Percentiles rank a stretch among this genome's conserved stretches.
Evolutionary conservation across 2,888 invertebrate genomes (phyloP).

Genomic region (Atrina japonica): DNA sequence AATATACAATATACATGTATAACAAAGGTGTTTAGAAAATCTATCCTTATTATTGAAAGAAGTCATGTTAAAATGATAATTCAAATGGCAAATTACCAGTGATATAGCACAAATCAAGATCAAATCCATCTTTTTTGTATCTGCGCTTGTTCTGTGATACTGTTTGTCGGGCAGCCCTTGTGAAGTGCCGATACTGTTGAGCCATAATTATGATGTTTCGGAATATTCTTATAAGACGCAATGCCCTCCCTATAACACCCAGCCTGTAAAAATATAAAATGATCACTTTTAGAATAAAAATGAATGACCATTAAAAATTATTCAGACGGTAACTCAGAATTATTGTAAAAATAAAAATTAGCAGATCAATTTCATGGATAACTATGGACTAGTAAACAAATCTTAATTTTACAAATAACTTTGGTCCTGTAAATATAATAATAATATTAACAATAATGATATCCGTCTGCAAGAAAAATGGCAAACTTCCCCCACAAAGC

Average conservation of each 20-base stretch:
- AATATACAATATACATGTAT: no score
- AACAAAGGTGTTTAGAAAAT: no score
- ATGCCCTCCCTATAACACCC: conserved; percentile 75
- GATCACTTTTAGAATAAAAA: no score
- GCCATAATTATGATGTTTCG: conserved; percentile 77
- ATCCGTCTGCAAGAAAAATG: no score
- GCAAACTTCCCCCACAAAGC: no score
- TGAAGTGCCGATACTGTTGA: conserved; percentile 81
- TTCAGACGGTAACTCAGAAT: not conserved
- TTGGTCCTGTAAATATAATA: no score
- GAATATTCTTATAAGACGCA: conserved; percentile 80
- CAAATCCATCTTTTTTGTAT: conserved; percentile 82
- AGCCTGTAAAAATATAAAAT: no score
- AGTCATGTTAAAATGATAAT: no score
- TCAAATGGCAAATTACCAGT: conserved; percentile 79
- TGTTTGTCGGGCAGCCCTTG: conserved; percentile 79
- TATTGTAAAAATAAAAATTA: not conserved
- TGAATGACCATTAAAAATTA: conserved; percentile 31
- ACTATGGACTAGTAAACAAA: no score
- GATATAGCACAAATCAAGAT: conserved; percentile 82
- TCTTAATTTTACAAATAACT: no score
- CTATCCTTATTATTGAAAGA: no score
- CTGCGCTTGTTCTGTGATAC: conserved; percentile 83
- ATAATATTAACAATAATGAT: no score
- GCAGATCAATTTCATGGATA: not conserved